These are phyloP conservation scores for Drosophila barbarae DNA, from an alignment of 2,888 invertebrate genomes.

Conservation along the genomic window DNA sequence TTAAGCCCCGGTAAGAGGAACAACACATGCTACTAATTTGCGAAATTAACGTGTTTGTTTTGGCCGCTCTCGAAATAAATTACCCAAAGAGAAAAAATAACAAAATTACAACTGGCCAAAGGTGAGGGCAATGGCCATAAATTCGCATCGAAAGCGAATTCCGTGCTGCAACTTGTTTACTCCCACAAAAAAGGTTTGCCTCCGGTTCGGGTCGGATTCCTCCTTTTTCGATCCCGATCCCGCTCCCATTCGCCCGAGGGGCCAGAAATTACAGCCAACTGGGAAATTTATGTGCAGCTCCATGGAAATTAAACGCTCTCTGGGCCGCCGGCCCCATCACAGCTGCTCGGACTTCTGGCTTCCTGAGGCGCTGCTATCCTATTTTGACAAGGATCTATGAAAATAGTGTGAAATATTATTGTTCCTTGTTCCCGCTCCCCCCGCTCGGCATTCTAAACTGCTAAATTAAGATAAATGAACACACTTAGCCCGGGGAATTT, in stretches of 20 bases:
- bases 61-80: slow-evolving; percentile 60
- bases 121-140: slow-evolving; percentile 56
- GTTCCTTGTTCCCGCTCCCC: slow-evolving; percentile 10
- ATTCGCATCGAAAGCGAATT: slow-evolving; percentile 61
- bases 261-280: slow-evolving; percentile 51
- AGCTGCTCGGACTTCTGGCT: slow-evolving; percentile 51
- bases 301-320: slow-evolving; percentile 65
- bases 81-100: slow-evolving; percentile 28
- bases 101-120: slow-evolving; percentile 23
- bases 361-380: slow-evolving; percentile 23
- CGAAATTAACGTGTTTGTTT: slow-evolving; percentile 68
- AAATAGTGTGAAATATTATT: slow-evolving; percentile 60
- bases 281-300: slow-evolving; percentile 59
- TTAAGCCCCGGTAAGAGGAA: slow-evolving; percentile 48
- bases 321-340: slow-evolving; percentile 30
- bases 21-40: slow-evolving; percentile 51
- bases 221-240: not conserved
- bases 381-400: slow-evolving; percentile 42
- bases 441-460: slow-evolving; percentile 26
- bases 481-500: slow-evolving; percentile 54
- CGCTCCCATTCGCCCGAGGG: not conserved
- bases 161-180: slow-evolving; percentile 66
- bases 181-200: slow-evolving; percentile 28
- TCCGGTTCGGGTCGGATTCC: slow-evolving; percentile 4
- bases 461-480: slow-evolving; percentile 63